These are phyloP conservation scores for Pocota personata DNA, from an alignment of 2,888 invertebrate genomes.

Conservation along the genomic window DNA sequence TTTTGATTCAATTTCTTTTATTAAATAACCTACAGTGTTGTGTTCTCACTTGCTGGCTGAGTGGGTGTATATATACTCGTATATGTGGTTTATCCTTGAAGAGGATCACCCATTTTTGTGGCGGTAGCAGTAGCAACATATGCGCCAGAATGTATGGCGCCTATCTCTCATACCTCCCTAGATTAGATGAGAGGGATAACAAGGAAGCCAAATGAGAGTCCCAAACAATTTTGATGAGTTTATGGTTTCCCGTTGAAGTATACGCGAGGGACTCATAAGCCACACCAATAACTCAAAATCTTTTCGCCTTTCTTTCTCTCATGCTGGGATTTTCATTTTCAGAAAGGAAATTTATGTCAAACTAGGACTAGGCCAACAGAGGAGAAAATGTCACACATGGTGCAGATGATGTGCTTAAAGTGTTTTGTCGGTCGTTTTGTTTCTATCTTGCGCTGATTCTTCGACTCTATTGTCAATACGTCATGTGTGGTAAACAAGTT, in stretches of 20 bases:
- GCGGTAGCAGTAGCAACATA: slow-evolving; percentile 10
- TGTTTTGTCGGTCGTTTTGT: slow-evolving; percentile 8
- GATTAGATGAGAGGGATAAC: slow-evolving; percentile 20
- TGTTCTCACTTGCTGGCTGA: background rate
- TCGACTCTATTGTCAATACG: slow-evolving; percentile 19
- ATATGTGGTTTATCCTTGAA: slow-evolving; percentile 28
- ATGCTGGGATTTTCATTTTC: slow-evolving; percentile 42
- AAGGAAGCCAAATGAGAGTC: slow-evolving; percentile 26
- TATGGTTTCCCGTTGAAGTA: slow-evolving; percentile 37
- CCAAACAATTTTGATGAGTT: slow-evolving; percentile 57
- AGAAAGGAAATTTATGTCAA: slow-evolving; percentile 35
- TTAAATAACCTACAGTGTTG: slow-evolving; percentile 34
- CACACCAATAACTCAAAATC: slow-evolving; percentile 34
- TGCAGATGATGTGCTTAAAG: slow-evolving; percentile 36
- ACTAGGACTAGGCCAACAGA: background rate
- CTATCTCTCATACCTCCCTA: background rate
- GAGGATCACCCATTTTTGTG: slow-evolving; percentile 15
- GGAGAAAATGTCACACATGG: slow-evolving; percentile 3
- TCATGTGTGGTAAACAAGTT: slow-evolving; percentile 10
- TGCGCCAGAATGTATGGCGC: slow-evolving; percentile 44
- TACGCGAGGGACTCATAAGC: slow-evolving; percentile 41
- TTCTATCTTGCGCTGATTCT: background rate
- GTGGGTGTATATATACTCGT: background rate
- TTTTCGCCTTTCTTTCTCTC: background rate
- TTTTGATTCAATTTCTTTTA: slow-evolving; percentile 61